Evolutionary conservation across 2,113 vertebrate species (phyloP), one percentile per base, ranked within the genome.

Genomic region (Herpetotheres cachinnans): DNA sequence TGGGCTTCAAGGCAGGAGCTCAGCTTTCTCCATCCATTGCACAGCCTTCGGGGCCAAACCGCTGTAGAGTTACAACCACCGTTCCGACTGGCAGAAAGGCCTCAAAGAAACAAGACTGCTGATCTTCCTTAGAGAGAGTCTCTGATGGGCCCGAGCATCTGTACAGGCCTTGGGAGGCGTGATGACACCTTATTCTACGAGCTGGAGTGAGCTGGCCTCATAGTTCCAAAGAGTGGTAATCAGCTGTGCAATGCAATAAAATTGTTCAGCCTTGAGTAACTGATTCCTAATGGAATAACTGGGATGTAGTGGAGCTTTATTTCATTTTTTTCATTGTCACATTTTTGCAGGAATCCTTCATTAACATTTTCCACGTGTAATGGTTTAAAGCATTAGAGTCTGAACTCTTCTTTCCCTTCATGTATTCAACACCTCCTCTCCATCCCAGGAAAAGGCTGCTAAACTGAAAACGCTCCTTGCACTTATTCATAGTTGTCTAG

Each of bases 361-460:
- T 77, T 86, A 70, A 52, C 47, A 32, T 92, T 93, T 96, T 86
- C 80, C 65, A 56, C 44, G 22, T 62, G 55, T 67, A 44, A 71
- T 47, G 11, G 11, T 90, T 92, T 86, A 77, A 81, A 93, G 74
- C 52, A 55, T 86, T 78, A n/a, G 50, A 71, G 22, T 32, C 27
- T 27, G 21, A 2, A 3, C 63, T 70, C 44, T 52, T 78, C 56
- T 79, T 70, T 91, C 77, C 44, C 36, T 95, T 67, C 74, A 72
- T 89, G 81, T 78, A 82, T 96, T 86, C 89, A 63, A 74, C 83
- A 93, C 65, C 67, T 85, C 85, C 85, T 89, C 91, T 92, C 83
- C 65, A 36, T 78, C 90, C 44, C 86, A 91, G 66, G 86, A 87
- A 91, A 82, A 89, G 44, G 62, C 83, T 90, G 79, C 82, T 86